phyloP scores from a whole-genome alignment of 2,888 invertebrate species.

The Elaeidobius kamerunicus region DNA sequence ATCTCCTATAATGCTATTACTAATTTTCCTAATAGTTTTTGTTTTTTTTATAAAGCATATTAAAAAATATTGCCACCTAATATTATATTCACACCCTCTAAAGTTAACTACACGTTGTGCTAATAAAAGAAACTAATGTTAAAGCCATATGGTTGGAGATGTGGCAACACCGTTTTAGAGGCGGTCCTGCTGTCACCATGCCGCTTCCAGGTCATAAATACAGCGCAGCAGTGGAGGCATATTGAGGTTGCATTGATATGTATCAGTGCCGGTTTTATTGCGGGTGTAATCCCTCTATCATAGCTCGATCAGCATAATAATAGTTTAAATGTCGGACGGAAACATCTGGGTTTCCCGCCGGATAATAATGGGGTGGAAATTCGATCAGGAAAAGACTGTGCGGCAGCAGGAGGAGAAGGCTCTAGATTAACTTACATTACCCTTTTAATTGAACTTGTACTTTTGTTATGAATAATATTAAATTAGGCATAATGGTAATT shows the following conservation, averaged over 20 bases:
- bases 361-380: constrained; percentile 32
- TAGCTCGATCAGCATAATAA: constrained; percentile 53
- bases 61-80: too few species aligned
- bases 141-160: constrained; percentile 3
- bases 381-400: constrained; percentile 29
- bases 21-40: background rate
- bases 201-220: constrained; percentile 44
- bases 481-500: too few species aligned
- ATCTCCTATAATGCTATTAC: background rate
- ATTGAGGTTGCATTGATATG: constrained; percentile 52
- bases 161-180: constrained; percentile 33
- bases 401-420: constrained; percentile 18
- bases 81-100: too few species aligned
- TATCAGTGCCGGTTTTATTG: constrained; percentile 52
- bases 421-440: constrained; percentile 24
- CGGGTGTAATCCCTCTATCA: constrained; percentile 52
- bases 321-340: constrained; percentile 47
- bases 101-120: too few species aligned
- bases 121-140: too few species aligned
- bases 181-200: constrained; percentile 44
- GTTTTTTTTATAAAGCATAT: too few species aligned
- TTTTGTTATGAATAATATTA: constrained; percentile 10
- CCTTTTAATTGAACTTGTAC: constrained; percentile 30
- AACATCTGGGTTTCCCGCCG: constrained; percentile 45
- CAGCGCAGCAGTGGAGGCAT: constrained; percentile 45